Percentiles rank a stretch among this genome's conserved stretches.
phyloP scores from a whole-genome alignment of 2,888 invertebrate genomes.

The Amitus sp. region DNA sequence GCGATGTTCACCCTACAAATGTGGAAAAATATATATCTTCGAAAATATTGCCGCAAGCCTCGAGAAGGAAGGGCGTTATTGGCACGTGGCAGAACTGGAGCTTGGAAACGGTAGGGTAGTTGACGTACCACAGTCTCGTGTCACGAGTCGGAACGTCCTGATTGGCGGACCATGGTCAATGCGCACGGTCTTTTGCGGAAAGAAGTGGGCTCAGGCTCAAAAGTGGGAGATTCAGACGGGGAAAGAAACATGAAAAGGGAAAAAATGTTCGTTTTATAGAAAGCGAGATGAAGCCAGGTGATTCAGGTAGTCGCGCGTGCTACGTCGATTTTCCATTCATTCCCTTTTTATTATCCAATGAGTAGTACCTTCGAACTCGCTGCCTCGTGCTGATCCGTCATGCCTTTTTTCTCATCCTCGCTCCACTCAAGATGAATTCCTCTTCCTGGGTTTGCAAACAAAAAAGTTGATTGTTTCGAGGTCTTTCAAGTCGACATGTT shows the following conservation, averaged over 20 bases:
- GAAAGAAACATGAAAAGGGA: constrained; percentile 21
- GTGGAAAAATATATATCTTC: constrained; percentile 38
- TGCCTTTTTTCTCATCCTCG: constrained; percentile 46
- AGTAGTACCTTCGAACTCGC: constrained; percentile 27
- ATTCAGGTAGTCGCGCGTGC: constrained; percentile 7
- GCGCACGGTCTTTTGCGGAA: constrained; percentile 32
- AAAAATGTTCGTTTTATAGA: constrained; percentile 6
- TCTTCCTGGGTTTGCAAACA: constrained; percentile 24
- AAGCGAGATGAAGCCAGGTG: constrained; percentile 11
- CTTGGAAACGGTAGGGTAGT: constrained; percentile 39
- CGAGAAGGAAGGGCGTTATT: constrained; percentile 52
- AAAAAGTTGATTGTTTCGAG: constrained; percentile 20
- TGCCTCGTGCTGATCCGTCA: constrained; percentile 51
- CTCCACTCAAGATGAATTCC: constrained; percentile 31
- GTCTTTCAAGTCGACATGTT: too few relatives aligned
- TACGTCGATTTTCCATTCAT: not conserved
- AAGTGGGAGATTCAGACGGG: constrained; percentile 30
- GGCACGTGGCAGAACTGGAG: constrained; percentile 54
- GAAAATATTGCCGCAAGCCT: constrained; percentile 39
- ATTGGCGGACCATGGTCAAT: constrained; percentile 51
- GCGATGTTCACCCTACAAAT: constrained; percentile 32
- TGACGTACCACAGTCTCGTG: constrained; percentile 40
- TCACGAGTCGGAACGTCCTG: constrained; percentile 41
- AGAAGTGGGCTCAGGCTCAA: constrained; percentile 34
- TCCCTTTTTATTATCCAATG: not conserved